Evolutionary conservation across 2,113 vertebrate species (phyloP).

Genomic region (Irena cyanogastra): DNA sequence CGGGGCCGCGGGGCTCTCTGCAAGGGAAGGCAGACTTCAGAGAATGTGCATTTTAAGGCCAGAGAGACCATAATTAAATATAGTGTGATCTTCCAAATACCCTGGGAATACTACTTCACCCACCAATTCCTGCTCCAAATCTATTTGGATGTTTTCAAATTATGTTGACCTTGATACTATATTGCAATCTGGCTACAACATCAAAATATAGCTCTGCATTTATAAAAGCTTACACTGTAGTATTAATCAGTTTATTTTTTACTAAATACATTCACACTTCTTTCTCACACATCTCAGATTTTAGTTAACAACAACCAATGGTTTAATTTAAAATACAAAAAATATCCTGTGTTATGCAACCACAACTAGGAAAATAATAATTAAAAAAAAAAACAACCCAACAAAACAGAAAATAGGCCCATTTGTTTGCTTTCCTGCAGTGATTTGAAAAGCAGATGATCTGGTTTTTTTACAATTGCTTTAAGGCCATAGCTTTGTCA

Average conservation of each 20-base stretch:
- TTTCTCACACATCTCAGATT: not conserved
- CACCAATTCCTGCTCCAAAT: not conserved
- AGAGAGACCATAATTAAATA: not conserved
- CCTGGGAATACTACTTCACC: not conserved
- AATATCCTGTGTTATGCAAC: not conserved
- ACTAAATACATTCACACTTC: not conserved
- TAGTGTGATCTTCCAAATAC: not conserved
- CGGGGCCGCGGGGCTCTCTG: no score
- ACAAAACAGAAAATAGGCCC: not conserved
- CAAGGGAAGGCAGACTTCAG: not conserved
- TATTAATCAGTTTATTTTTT: not conserved
- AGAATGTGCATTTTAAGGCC: not conserved
- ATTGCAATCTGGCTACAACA: not conserved
- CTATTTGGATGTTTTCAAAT: not conserved
- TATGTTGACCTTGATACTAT: not conserved
- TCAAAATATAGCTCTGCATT: not conserved
- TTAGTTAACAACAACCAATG: not conserved
- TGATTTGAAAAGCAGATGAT: conserved; percentile 25
- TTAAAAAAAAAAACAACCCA: not conserved
- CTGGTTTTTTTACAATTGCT: conserved; percentile 19
- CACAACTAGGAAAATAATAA: not conserved
- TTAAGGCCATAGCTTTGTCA: conserved; percentile 40
- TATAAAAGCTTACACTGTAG: not conserved
- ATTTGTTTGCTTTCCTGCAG: not conserved
- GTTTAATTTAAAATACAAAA: not conserved